These are phyloP conservation scores for Zophobas morio DNA, from an alignment of 1,140 invertebrate species.

Conservation along the genomic window DNA sequence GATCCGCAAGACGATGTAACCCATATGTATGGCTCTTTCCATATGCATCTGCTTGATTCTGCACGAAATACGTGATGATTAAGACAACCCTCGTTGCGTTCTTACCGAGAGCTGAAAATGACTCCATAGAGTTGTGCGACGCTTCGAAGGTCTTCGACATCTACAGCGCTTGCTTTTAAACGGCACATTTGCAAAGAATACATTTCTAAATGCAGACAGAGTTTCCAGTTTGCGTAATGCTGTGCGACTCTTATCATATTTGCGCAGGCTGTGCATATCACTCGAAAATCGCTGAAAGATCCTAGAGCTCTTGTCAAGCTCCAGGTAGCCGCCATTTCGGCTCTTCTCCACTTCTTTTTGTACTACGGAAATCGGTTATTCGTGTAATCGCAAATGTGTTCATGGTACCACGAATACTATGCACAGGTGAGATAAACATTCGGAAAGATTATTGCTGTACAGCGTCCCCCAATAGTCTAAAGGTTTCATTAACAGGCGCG, in stretches of 20 bases:
- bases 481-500: conserved; percentile 43
- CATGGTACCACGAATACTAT: conserved; percentile 66
- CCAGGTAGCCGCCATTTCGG: conserved; percentile 72
- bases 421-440: conserved; percentile 69
- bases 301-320: conserved; percentile 69
- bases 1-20: conserved; percentile 66
- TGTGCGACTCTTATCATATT: conserved; percentile 68
- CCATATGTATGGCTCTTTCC: conserved; percentile 65
- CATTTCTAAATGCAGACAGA: conserved; percentile 62
- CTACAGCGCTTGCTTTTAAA: conserved; percentile 64
- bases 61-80: conserved; percentile 2
- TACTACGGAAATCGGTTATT: conserved; percentile 41
- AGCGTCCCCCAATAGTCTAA: conserved; percentile 61
- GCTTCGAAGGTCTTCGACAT: conserved; percentile 68
- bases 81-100: conserved; percentile 2
- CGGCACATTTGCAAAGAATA: conserved; percentile 67
- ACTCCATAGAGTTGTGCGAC: conserved; percentile 68
- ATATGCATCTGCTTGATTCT: conserved; percentile 65
- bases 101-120: conserved; percentile 69
- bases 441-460: conserved; percentile 68
- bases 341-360: conserved; percentile 66
- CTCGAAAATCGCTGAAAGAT: conserved; percentile 69
- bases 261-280: conserved; percentile 70
- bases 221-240: conserved; percentile 56
- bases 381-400: too few relatives aligned